These are phyloP conservation scores for Harpalus rubripes DNA, from an alignment of 2,888 invertebrate genomes.

Conservation along the genomic window DNA sequence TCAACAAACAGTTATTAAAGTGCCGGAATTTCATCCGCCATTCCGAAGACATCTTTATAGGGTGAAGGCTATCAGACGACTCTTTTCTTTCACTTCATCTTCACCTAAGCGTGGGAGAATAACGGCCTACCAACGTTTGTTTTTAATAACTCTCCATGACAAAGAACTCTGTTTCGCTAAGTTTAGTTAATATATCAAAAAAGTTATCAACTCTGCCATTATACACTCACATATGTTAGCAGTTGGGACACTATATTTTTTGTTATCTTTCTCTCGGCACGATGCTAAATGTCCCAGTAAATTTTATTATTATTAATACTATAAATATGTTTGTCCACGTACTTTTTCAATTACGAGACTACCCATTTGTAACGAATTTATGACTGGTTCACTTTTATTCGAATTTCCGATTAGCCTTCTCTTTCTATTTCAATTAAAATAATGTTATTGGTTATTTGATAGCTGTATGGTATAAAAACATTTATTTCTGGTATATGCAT, in stretches of 20 bases:
- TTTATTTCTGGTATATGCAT: too few relatives aligned
- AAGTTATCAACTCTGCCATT: conserved; percentile 29
- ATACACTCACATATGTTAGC: conserved; percentile 26
- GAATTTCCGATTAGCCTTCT: background rate
- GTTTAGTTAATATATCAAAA: conserved; percentile 50
- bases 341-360: conserved; percentile 8
- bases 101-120: conserved; percentile 11
- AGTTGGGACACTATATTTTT: conserved; percentile 31
- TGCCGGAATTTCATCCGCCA: conserved; percentile 46
- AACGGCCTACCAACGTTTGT: conserved; percentile 36
- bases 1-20: conserved; percentile 50
- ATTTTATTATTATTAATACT: conserved; percentile 47
- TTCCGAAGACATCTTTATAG: conserved; percentile 47
- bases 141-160: conserved; percentile 46
- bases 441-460: background rate
- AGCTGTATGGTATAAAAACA: too few relatives aligned
- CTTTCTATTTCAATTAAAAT: background rate
- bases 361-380: conserved; percentile 4
- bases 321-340: conserved; percentile 26
- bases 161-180: conserved; percentile 44
- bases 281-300: conserved; percentile 21
- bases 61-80: conserved; percentile 9
- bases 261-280: conserved; percentile 24
- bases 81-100: conserved; percentile 19
- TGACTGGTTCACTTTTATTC: background rate